Evolutionary conservation across 1,140 invertebrate species (phyloP).

Genomic region (Platyscapa corneri): DNA sequence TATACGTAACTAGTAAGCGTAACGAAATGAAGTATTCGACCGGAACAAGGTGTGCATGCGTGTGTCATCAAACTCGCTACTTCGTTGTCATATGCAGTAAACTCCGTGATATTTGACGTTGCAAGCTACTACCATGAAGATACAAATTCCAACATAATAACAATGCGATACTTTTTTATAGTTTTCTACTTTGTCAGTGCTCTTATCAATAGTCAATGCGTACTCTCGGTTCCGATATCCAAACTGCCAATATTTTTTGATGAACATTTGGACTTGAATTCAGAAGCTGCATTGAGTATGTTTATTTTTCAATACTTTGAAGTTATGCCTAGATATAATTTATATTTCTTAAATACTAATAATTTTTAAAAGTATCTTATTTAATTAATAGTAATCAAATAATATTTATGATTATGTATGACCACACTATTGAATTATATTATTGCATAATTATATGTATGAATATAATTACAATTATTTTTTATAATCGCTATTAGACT

Average conservation of each 20-base stretch:
- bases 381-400: neutral
- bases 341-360: neutral
- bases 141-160: constrained; percentile 4
- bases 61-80: neutral
- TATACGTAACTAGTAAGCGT: constrained; percentile 20
- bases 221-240: neutral
- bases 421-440: too few species aligned
- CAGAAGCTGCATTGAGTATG: neutral
- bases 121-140: constrained; percentile 1
- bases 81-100: neutral
- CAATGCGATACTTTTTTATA: neutral
- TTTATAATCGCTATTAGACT: too few species aligned
- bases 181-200: neutral
- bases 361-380: too few species aligned
- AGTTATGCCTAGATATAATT: neutral
- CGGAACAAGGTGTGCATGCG: constrained; percentile 4
- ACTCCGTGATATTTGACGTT: neutral
- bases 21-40: constrained; percentile 31
- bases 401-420: neutral
- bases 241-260: neutral
- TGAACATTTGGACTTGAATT: constrained; percentile 15
- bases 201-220: neutral
- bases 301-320: neutral
- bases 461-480: too few species aligned
- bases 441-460: neutral